A percentile compares a stretch with the other conserved stretches of the same genome.
Evolutionary conservation across 2,797 vertebrate species (phyloP).

Genomic region (Melanotaenia pygmaea): DNA sequence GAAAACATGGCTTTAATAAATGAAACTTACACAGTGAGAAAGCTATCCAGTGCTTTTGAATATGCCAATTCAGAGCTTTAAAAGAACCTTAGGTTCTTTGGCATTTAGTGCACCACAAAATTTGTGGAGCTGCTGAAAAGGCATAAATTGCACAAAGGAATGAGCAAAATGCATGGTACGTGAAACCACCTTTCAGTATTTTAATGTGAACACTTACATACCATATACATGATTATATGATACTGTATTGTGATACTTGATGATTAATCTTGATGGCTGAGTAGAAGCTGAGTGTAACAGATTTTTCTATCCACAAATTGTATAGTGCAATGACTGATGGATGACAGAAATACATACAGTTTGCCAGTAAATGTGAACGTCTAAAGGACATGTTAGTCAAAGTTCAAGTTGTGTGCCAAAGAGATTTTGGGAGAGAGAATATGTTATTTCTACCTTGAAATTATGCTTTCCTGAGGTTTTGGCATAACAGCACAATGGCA

Average conservation of each 20-base stretch:
- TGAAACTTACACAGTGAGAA: slow-evolving; percentile 53
- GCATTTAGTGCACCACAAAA: slow-evolving; percentile 45
- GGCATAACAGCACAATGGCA: background rate
- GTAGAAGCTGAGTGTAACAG: slow-evolving; percentile 55
- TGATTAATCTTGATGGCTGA: slow-evolving; percentile 70
- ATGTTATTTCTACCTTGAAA: slow-evolving; percentile 20
- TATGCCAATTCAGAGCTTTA: slow-evolving; percentile 3
- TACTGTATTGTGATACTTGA: slow-evolving; percentile 66
- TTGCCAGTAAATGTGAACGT: slow-evolving; percentile 54
- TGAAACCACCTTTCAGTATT: slow-evolving; percentile 67
- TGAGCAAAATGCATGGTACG: slow-evolving; percentile 69
- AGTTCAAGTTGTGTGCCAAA: slow-evolving; percentile 31
- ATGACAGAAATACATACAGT: slow-evolving; percentile 72
- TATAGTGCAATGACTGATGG: slow-evolving; percentile 59
- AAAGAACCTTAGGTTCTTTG: slow-evolving; percentile 51
- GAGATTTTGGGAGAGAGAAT: slow-evolving; percentile 18
- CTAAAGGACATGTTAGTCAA: slow-evolving; percentile 42
- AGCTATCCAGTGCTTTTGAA: slow-evolving; percentile 24
- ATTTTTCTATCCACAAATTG: slow-evolving; percentile 70
- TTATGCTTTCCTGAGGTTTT: slow-evolving; percentile 24
- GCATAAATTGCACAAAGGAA: slow-evolving; percentile 61
- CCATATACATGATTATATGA: slow-evolving; percentile 65
- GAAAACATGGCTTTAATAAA: slow-evolving; percentile 75
- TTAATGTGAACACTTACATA: slow-evolving; percentile 72
- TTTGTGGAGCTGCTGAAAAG: slow-evolving; percentile 44